Percentiles rank a stretch among this genome's conserved stretches.
Conservation (phyloP, 2,797 vertebrate genomes). For the Scolopax bukidnonensis region DNA sequence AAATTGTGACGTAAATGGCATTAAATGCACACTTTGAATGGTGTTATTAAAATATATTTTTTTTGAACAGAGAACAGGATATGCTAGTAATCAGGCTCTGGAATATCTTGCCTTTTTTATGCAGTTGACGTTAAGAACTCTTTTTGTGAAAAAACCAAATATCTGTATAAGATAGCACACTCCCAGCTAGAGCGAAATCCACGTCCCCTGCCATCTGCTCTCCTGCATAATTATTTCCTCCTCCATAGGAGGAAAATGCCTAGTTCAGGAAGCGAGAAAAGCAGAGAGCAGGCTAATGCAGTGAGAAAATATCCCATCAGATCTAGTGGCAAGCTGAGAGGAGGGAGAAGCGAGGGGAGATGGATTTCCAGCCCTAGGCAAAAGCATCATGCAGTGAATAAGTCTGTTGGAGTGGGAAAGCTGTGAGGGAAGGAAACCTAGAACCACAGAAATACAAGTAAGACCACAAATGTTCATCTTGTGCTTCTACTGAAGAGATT, state of each 20-base stretch:
- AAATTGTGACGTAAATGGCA: not conserved
- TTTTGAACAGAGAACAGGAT: not conserved
- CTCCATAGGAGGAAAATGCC: not conserved
- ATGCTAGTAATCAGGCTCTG: not conserved
- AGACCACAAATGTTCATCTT: not conserved
- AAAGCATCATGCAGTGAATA: not conserved
- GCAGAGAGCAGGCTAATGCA: not conserved
- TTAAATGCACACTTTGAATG: not conserved
- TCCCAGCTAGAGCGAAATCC: not conserved
- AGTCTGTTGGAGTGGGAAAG: not conserved
- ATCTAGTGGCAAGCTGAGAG: not conserved
- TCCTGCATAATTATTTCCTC: not conserved
- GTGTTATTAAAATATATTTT: not conserved
- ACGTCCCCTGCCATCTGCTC: slow-evolving; percentile 60
- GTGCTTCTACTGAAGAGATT: not conserved
- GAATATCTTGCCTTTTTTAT: slow-evolving; percentile 1
- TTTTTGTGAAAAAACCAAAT: slow-evolving; percentile 19
- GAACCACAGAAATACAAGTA: not conserved
- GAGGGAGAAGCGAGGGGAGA: not conserved
- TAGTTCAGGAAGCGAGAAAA: not conserved
- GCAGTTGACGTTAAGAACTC: not conserved
- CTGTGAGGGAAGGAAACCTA: not conserved
- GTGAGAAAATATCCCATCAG: not conserved
- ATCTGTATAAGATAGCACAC: slow-evolving; percentile 25
- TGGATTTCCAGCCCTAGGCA: slow-evolving; percentile 16